A percentile compares a stretch with the other conserved stretches of the same genome.
Conservation (phyloP, 2,888 invertebrate genomes). For the Eupithecia pulchellata region DNA sequence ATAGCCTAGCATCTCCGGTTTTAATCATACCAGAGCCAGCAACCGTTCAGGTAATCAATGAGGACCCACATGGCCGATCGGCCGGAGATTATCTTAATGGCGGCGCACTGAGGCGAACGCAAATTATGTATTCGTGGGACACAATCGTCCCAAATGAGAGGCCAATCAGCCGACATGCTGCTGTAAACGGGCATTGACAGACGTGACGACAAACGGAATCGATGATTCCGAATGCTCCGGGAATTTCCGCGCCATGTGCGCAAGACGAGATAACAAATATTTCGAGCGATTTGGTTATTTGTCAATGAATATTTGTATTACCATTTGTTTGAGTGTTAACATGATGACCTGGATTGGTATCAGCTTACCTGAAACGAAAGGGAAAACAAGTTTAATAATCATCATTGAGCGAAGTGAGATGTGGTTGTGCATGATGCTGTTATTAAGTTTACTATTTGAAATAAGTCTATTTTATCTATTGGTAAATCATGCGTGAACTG, state of each 20-base stretch:
- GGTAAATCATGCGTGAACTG: too few relatives aligned
- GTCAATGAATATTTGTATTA: slow-evolving; percentile 7
- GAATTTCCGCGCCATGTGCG: slow-evolving; percentile 20
- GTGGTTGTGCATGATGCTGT: background rate
- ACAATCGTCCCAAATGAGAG: slow-evolving; percentile 82
- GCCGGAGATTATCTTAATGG: slow-evolving; percentile 79
- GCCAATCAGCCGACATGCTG: slow-evolving; percentile 74
- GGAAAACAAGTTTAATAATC: background rate
- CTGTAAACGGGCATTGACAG: slow-evolving; percentile 66
- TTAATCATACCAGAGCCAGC: slow-evolving; percentile 40
- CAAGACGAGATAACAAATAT: slow-evolving; percentile 20
- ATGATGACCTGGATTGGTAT: background rate
- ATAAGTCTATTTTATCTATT: too few relatives aligned
- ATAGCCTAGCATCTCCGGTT: slow-evolving; percentile 33
- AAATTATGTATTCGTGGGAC: slow-evolving; percentile 80
- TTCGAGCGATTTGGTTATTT: slow-evolving; percentile 5
- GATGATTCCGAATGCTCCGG: slow-evolving; percentile 59
- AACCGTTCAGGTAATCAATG: slow-evolving; percentile 61
- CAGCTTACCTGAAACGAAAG: slow-evolving; percentile 30
- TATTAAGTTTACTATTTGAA: too few relatives aligned
- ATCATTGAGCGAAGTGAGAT: too few relatives aligned
- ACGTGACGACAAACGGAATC: slow-evolving; percentile 70
- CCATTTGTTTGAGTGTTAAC: background rate
- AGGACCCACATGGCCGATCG: slow-evolving; percentile 57
- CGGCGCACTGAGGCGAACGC: slow-evolving; percentile 62